Evolutionary conservation across 2,888 invertebrate genomes (phyloP), one percentile per base, ranked within the genome.

Genomic region (Gisinianus flammeolus): DNA sequence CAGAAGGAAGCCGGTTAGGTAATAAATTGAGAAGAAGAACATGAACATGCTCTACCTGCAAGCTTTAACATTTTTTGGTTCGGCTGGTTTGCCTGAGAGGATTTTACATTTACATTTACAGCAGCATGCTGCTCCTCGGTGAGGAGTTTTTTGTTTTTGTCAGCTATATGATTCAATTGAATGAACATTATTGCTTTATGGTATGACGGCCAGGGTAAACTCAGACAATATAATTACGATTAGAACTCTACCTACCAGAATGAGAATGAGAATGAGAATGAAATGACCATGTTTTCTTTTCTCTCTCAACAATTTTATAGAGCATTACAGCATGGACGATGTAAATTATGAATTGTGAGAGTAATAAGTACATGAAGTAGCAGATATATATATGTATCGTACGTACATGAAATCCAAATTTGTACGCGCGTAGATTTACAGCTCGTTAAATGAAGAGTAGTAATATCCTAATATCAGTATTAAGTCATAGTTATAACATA

Each of bases 1-100:
- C 81, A 79, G 81, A 80, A 83, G 81, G 81, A 81, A 81, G 72
- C 77, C 79, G 81, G 81, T 81, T 77, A 81, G 83, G 83, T 83
- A 81, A 83, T 83, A 83, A 83, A 62, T 62, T 83, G 76, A 58
- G 26, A 5, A 56, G 44, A 68, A 69, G 35, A 66, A 66, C n/a
- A 35, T 22, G 22, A 58, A 52, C 35, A 70, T 54, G 28, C n/a
- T 72, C 31, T 35, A 62, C 33, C 24, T 73, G n/a, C 19, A 73
- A 58, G 33, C 35, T 26, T 16, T 68, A 10, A 16, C 22, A 16
- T 10, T 33, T 58, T 24, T 64, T 28, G 54, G 68, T 35, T 68
- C 68, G 68, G 68, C 68, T 68, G 22, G 68, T 68, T 68, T 33
- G 3, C 68, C 35, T 35, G 35, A 22, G 68, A 68, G 33, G 22